Base-by-base conservation (phyloP, 2,113 vertebrate species). In the Cyanoderma ruficeps region DNA sequence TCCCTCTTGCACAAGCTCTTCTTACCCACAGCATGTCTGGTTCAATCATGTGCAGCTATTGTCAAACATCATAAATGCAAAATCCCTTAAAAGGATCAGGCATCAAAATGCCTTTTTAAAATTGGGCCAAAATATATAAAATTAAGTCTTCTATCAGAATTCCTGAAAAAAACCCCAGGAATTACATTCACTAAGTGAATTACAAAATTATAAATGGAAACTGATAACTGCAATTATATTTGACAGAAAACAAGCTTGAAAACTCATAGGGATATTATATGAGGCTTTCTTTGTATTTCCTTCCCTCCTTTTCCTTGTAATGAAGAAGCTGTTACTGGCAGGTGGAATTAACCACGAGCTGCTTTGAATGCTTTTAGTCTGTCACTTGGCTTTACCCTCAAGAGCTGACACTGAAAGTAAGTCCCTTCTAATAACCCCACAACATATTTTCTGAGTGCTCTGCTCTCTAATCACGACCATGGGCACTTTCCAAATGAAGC, bases 291-390 rank as follows among this genome's bases (percentile, higher is more conserved):
- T 77, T 86, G 42, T 75, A 39, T 41, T 87, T 94, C 52, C 57
- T 79, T 65, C 80, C 83, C 86, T 85, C 55, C 78, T 93, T 80
- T 77, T 83, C 75, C 74, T 59, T 83, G 71, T 94, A 93, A 96
- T 95, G 83, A 95, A 88, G 93, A 93, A 90, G 92, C 92, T 96
- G 95, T 96, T 95, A 44, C 93, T 90, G 94, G 96, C 97, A 98
- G 98, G 97, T 97, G 97, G 98, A 97, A 98, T 92, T 96, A 97
- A 95, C 97, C 93, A 97, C 12, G 42, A 96, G 95, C 91, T 97
- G 94, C 97, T 97, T 97, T 97, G 96, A 97, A 97, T 76, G 93
- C 97, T 96, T 98, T 97, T 96, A 96, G 92, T 93, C 97, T 98
- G 94, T 96, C 97, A 97, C 83, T 97, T 96, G 96, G 96, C 96